Conservation (phyloP, 1,140 invertebrate genomes). For the Globodera rostochiensis region DNA sequence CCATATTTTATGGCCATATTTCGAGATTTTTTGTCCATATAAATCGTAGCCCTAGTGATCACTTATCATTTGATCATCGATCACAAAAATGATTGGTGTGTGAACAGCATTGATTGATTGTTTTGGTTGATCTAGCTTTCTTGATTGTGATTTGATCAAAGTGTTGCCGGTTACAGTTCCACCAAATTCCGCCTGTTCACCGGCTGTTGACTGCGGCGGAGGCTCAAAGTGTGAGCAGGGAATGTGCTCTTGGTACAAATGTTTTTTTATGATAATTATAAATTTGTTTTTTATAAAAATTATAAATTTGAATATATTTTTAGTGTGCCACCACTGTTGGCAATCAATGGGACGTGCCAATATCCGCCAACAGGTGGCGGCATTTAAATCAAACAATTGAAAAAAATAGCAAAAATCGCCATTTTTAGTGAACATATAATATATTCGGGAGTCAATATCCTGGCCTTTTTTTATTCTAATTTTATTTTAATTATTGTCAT, state of each 20-base stretch:
- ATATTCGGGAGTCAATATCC: too few relatives aligned
- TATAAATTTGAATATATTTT: not conserved
- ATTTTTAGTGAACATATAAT: too few relatives aligned
- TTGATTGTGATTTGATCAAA: too few relatives aligned
- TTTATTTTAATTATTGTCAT: slow-evolving; percentile 1
- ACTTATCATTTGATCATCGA: not conserved
- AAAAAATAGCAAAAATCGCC: not conserved
- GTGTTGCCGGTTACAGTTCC: slow-evolving; percentile 40
- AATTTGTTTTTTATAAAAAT: not conserved
- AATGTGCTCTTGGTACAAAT: slow-evolving; percentile 40
- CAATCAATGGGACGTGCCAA: slow-evolving; percentile 54
- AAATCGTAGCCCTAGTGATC: too few relatives aligned
- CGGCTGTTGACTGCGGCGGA: slow-evolving; percentile 50
- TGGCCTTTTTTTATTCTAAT: not conserved
- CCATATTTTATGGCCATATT: too few relatives aligned
- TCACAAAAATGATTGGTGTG: too few relatives aligned
- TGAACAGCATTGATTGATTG: not conserved
- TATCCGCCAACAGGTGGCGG: slow-evolving; percentile 50
- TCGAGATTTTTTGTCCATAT: too few relatives aligned
- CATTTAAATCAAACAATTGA: not conserved
- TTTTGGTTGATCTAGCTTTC: too few relatives aligned
- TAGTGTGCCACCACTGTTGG: slow-evolving; percentile 35
- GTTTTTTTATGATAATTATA: not conserved
- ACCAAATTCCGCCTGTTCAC: slow-evolving; percentile 49
- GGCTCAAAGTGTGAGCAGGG: slow-evolving; percentile 41